These are phyloP conservation scores for Siphlonurus alternatus DNA, from an alignment of 2,888 invertebrate genomes.

Conservation along the genomic window DNA sequence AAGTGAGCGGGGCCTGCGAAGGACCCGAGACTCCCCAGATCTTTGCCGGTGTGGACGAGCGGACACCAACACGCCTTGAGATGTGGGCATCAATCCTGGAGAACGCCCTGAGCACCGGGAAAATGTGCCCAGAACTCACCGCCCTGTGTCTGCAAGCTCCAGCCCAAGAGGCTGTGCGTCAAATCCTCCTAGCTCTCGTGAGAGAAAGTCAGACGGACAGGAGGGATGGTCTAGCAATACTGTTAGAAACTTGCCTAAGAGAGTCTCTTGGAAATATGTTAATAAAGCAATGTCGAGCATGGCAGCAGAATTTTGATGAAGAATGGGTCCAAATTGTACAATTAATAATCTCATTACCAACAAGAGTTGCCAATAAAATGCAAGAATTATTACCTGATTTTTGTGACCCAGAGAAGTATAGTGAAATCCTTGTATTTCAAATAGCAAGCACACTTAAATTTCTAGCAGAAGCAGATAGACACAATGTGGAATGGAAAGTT, in stretches of 20 bases:
- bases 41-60: conserved; percentile 35
- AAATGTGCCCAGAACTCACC: conserved; percentile 43
- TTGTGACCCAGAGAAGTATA: conserved; percentile 39
- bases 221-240: conserved; percentile 8
- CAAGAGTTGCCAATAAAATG: conserved; percentile 48
- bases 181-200: not conserved
- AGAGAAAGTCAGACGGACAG: not conserved
- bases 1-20: not conserved
- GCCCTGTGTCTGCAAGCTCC: not conserved
- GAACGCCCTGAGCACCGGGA: conserved; percentile 24
- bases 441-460: conserved; percentile 42
- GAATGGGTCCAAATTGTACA: conserved; percentile 40
- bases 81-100: conserved; percentile 35
- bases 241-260: conserved; percentile 9
- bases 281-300: not conserved
- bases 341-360: conserved; percentile 46
- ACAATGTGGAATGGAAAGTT: conserved; percentile 18
- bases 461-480: conserved; percentile 26
- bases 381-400: conserved; percentile 35
- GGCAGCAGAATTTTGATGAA: not conserved
- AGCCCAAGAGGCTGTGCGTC: not conserved
- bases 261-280: conserved; percentile 9
- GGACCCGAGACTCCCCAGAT: conserved; percentile 49
- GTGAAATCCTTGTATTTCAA: conserved; percentile 40
- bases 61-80: conserved; percentile 26